A percentile compares a stretch with the other conserved stretches of the same genome.
Conservation (phyloP, 2,113 vertebrate species). For the Pontoporia blainvillei region DNA sequence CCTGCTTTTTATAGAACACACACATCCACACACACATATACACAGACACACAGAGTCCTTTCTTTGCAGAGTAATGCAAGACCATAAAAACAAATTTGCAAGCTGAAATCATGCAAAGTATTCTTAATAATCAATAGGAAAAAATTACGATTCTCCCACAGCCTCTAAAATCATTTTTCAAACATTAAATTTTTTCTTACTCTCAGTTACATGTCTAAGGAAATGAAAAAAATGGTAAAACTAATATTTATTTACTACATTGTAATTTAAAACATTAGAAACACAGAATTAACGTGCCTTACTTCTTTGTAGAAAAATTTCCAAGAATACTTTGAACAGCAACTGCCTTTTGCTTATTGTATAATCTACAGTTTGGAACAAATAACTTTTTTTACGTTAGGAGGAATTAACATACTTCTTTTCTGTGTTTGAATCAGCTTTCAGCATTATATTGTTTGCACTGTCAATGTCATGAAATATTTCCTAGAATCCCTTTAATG, state of each 20-base stretch:
- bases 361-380: not conserved
- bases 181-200: not conserved
- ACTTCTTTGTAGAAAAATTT: not conserved
- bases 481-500: not conserved
- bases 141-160: not conserved
- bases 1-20: not conserved
- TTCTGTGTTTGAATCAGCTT: not conserved
- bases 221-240: not conserved
- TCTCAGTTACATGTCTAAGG: not conserved
- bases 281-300: not conserved
- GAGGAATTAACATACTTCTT: not conserved
- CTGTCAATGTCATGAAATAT: not conserved
- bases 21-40: not conserved
- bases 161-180: not conserved
- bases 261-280: not conserved
- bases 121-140: not conserved
- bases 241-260: not conserved
- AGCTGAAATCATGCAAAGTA: not conserved
- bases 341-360: not conserved
- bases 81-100: not conserved
- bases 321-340: not conserved
- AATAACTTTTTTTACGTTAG: not conserved
- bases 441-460: not conserved
- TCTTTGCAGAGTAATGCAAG: not conserved
- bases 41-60: not conserved